Evolutionary conservation across 2,797 vertebrate genomes (phyloP).

Genomic region (Cygnus olor): DNA sequence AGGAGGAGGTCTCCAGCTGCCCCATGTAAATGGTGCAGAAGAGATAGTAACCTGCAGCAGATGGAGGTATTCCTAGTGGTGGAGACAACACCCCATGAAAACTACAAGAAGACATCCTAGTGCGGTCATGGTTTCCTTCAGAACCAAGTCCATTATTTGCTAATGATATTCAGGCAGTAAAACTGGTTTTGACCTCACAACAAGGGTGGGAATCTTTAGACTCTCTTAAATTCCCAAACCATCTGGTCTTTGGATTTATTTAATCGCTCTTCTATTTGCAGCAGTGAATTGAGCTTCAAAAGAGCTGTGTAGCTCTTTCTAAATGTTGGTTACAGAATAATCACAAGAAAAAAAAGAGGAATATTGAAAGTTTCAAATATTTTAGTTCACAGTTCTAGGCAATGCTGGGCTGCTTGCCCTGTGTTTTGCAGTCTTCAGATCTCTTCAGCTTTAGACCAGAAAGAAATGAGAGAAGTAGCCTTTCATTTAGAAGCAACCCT

Average conservation of each 20-base stretch:
- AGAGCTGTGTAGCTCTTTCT: conserved; percentile 10
- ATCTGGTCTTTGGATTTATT: conserved; percentile 25
- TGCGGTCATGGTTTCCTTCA: neutral
- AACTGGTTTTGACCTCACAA: neutral
- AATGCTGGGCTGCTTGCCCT: conserved; percentile 5
- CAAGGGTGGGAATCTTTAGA: neutral
- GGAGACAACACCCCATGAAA: neutral
- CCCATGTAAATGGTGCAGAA: neutral
- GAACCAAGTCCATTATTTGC: neutral
- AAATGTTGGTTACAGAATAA: conserved; percentile 23
- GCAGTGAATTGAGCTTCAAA: conserved; percentile 39
- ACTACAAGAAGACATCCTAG: neutral
- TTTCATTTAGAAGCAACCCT: conserved; percentile 41
- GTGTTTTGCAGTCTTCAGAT: conserved; percentile 14
- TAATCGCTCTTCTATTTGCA: conserved; percentile 28
- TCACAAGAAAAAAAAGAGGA: neutral
- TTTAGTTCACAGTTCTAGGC: neutral
- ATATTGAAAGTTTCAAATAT: conserved; percentile 12
- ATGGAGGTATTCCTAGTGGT: neutral
- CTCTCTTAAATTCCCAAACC: conserved; percentile 3
- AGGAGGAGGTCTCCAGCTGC: neutral
- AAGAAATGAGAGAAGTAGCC: conserved; percentile 49
- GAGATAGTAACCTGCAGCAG: neutral
- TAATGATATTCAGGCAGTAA: neutral
- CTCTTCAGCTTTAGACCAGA: conserved; percentile 5